phyloP scores from a whole-genome alignment of 2,888 invertebrate genomes.

The Sinhomidia bicolor region DNA sequence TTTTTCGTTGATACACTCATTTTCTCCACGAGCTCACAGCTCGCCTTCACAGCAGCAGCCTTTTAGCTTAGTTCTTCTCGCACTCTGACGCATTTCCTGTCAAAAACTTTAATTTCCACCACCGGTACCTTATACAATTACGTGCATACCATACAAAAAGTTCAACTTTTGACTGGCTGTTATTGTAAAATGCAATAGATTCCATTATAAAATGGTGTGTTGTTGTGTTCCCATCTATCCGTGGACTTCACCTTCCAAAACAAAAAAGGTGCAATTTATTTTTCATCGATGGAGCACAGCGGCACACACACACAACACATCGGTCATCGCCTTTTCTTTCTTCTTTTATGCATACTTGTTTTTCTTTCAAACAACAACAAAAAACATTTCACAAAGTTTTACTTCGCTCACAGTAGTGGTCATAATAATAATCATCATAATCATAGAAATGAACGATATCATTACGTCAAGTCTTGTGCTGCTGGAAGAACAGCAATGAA shows the following conservation, averaged over 20 bases:
- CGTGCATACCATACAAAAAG: background rate
- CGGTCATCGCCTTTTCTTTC: slow-evolving; percentile 23
- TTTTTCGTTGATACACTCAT: background rate
- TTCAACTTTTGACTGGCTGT: background rate
- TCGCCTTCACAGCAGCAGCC: too few relatives aligned
- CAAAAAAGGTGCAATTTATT: slow-evolving; percentile 8
- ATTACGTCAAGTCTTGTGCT: background rate
- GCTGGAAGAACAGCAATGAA: background rate
- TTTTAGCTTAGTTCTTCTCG: background rate
- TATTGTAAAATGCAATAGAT: too few relatives aligned
- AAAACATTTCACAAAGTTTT: slow-evolving; percentile 11
- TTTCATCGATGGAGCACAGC: background rate
- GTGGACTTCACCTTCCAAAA: slow-evolving; percentile 43
- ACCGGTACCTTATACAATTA: background rate
- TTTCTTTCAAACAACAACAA: background rate
- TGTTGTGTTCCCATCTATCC: background rate
- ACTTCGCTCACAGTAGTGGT: background rate
- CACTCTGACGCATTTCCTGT: slow-evolving; percentile 68
- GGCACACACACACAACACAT: background rate
- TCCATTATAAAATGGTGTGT: too few relatives aligned
- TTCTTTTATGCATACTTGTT: background rate
- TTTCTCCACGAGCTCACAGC: slow-evolving; percentile 25
- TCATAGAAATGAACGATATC: slow-evolving; percentile 10
- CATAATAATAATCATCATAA: background rate
- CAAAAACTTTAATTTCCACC: slow-evolving; percentile 66